phyloP scores from a whole-genome alignment of 2,113 vertebrate species.

The Xiphophorus couchianus region DNA sequence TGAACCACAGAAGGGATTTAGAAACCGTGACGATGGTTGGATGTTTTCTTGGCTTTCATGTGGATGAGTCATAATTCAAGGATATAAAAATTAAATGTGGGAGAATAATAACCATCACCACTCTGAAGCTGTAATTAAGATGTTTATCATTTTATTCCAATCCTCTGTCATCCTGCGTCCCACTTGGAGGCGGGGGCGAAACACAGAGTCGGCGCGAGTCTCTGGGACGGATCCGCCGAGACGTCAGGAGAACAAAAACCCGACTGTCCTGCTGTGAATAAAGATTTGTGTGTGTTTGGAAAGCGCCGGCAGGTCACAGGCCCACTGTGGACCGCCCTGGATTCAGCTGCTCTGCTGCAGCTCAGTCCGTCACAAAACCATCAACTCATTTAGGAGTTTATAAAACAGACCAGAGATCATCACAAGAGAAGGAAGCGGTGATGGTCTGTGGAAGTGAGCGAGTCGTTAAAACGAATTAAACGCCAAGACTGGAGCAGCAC shows the following conservation, averaged over 20 bases:
- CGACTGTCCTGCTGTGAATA: conserved; percentile 49
- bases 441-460: no score
- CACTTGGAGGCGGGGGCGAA: conserved; percentile 39
- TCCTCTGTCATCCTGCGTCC: conserved; percentile 35
- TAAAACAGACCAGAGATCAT: no score
- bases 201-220: conserved; percentile 3
- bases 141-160: conserved; percentile 58
- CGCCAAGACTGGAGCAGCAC: no score
- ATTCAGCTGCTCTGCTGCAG: background rate
- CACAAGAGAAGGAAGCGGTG: no score
- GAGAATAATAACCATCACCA: conserved; percentile 4
- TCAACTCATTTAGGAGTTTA: no score
- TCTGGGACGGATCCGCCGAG: conserved; percentile 16
- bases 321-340: conserved; percentile 38
- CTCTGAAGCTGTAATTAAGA: conserved; percentile 51
- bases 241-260: conserved; percentile 53
- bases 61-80: conserved; percentile 16
- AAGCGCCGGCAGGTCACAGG: conserved; percentile 11
- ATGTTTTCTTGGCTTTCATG: background rate
- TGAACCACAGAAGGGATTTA: background rate
- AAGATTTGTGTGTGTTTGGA: conserved; percentile 57
- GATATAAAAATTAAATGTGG: background rate
- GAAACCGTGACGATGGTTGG: background rate
- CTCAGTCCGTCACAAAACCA: background rate
- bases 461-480: no score